phyloP scores from a whole-genome alignment of 2,888 invertebrate genomes.

The Luffia ferchaultella region DNA sequence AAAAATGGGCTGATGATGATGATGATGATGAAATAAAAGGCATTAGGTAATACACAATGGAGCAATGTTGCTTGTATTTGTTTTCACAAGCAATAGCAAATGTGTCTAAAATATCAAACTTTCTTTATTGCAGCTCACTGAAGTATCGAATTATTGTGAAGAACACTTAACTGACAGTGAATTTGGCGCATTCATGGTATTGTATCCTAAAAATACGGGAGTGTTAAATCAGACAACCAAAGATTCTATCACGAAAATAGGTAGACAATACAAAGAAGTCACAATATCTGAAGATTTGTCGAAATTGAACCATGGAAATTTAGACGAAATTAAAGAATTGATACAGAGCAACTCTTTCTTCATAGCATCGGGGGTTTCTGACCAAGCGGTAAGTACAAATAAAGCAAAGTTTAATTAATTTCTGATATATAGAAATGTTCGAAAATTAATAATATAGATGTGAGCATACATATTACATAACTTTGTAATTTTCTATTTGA shows the following conservation, averaged over 20 bases:
- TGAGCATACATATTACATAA: too few relatives aligned
- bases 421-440: too few relatives aligned
- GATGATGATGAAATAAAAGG: too few relatives aligned
- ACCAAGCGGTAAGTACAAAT: neutral
- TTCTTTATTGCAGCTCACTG: neutral
- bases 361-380: neutral
- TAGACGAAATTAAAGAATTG: neutral
- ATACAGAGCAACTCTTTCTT: neutral
- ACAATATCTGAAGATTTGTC: neutral
- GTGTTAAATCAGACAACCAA: neutral
- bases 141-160: neutral
- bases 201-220: neutral
- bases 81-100: too few relatives aligned
- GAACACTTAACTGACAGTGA: neutral
- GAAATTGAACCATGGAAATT: neutral
- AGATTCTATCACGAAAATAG: neutral
- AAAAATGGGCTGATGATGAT: too few relatives aligned
- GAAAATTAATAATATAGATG: too few relatives aligned
- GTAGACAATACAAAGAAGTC: neutral
- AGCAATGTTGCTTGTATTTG: too few relatives aligned
- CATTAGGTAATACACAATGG: too few relatives aligned
- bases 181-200: neutral
- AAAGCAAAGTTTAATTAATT: too few relatives aligned
- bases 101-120: too few relatives aligned
- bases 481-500: too few relatives aligned